Percentiles rank a stretch among this genome's conserved stretches.
Conservation (phyloP, 2,888 invertebrate species). For the Nephrotoma guestfalica region DNA sequence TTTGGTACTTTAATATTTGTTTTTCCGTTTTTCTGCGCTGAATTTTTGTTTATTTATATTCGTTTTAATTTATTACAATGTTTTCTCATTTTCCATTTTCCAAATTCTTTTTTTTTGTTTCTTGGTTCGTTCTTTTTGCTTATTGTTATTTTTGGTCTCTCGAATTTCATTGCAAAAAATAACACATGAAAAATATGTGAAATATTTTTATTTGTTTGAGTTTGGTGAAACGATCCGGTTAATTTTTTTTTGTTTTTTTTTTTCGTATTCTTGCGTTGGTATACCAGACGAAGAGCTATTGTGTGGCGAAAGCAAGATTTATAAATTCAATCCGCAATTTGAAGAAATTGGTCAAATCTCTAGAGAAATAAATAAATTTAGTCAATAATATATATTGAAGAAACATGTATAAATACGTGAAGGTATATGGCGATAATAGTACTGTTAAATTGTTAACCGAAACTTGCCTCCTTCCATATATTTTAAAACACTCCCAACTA, state of each 20-base stretch:
- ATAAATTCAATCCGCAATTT: too few species aligned
- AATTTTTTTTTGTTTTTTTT: neutral
- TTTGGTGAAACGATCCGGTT: neutral
- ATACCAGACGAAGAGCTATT: too few species aligned
- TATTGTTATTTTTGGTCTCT: neutral
- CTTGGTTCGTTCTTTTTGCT: neutral
- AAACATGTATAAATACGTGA: too few species aligned
- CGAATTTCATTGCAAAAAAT: neutral
- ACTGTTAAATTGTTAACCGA: too few species aligned
- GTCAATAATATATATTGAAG: too few species aligned
- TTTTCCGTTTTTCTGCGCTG: neutral
- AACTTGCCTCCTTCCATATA: too few species aligned
- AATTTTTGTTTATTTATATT: neutral
- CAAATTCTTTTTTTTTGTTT: neutral
- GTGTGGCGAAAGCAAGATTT: too few species aligned
- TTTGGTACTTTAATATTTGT: neutral
- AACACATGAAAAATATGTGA: neutral
- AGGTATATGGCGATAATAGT: too few species aligned
- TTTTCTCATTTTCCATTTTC: neutral
- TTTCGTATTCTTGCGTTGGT: neutral
- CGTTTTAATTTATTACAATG: neutral
- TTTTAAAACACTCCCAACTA: too few species aligned
- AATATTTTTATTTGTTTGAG: neutral
- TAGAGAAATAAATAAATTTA: too few species aligned
- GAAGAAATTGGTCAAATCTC: too few species aligned